Evolutionary conservation across 2,113 vertebrate species (phyloP).

Genomic region (Coreoperca whiteheadi): DNA sequence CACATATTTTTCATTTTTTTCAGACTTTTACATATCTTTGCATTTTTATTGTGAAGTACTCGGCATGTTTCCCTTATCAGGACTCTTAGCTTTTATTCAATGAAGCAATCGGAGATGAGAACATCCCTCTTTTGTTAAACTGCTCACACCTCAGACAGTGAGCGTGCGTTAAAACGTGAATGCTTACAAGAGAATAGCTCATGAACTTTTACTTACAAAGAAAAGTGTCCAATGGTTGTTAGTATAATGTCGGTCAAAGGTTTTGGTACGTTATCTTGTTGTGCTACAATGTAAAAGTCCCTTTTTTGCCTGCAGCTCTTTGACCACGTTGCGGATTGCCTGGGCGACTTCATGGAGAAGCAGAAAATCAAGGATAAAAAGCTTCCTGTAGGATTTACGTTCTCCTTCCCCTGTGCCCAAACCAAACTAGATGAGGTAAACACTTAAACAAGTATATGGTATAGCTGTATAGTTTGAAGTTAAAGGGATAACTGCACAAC

Average conservation of each 20-base stretch:
- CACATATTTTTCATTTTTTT: not conserved
- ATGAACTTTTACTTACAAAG: not conserved
- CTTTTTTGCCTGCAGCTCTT: constrained; percentile 87
- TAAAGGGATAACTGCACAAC: not conserved
- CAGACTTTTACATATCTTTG: not conserved
- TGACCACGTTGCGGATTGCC: constrained; percentile 95
- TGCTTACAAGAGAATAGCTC: not conserved
- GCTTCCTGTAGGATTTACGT: constrained; percentile 95
- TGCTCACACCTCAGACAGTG: not conserved
- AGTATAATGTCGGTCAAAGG: not conserved
- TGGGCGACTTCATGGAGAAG: constrained; percentile 98
- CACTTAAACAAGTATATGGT: fast-evolving
- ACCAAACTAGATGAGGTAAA: constrained; percentile 95
- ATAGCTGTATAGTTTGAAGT: not conserved
- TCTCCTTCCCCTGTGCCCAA: constrained; percentile 96
- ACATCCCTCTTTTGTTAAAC: not conserved
- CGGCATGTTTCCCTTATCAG: not conserved
- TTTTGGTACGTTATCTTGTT: not conserved
- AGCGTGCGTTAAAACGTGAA: not conserved
- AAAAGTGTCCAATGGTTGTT: not conserved
- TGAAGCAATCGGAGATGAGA: not conserved
- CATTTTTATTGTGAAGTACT: not conserved
- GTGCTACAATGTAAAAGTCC: not conserved
- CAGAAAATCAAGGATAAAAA: constrained; percentile 98
- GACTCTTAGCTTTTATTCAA: not conserved